Evolutionary conservation across 2,113 vertebrate genomes (phyloP).

Genomic region (Aspidoscelis tigris): DNA sequence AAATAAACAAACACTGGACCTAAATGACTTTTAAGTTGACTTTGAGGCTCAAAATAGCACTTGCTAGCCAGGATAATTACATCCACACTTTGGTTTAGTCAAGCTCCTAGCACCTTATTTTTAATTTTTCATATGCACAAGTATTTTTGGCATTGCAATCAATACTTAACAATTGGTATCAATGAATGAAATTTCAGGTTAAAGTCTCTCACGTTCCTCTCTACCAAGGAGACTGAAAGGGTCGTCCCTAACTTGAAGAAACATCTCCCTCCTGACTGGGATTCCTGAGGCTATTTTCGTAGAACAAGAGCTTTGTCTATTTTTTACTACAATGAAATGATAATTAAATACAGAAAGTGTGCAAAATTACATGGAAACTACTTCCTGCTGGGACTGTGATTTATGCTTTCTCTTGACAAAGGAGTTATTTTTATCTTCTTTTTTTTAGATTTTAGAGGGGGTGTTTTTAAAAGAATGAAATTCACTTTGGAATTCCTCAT

Average conservation of each 20-base stretch:
- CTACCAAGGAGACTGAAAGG: conserved; percentile 35
- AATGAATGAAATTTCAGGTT: background rate
- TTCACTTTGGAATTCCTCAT: conserved; percentile 23
- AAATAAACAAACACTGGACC: too few species aligned
- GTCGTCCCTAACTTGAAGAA: background rate
- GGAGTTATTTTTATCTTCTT: background rate
- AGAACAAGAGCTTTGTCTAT: background rate
- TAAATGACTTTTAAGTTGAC: too few species aligned
- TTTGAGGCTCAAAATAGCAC: background rate
- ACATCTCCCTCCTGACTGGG: background rate
- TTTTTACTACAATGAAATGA: conserved; percentile 10
- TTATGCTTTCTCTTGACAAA: background rate
- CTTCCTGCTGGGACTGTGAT: background rate
- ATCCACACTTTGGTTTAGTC: background rate
- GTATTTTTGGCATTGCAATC: background rate
- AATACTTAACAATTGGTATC: background rate
- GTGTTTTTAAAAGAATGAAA: background rate
- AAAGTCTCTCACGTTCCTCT: background rate
- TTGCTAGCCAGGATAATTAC: background rate
- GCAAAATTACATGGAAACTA: background rate
- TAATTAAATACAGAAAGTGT: conserved; percentile 27
- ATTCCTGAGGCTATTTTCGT: conserved; percentile 41
- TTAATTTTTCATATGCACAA: conserved; percentile 16
- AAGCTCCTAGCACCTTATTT: background rate
- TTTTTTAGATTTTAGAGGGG: conserved; percentile 12